phyloP scores from a whole-genome alignment of 2,888 invertebrate species.

The Cataglyphis altisquamis region DNA sequence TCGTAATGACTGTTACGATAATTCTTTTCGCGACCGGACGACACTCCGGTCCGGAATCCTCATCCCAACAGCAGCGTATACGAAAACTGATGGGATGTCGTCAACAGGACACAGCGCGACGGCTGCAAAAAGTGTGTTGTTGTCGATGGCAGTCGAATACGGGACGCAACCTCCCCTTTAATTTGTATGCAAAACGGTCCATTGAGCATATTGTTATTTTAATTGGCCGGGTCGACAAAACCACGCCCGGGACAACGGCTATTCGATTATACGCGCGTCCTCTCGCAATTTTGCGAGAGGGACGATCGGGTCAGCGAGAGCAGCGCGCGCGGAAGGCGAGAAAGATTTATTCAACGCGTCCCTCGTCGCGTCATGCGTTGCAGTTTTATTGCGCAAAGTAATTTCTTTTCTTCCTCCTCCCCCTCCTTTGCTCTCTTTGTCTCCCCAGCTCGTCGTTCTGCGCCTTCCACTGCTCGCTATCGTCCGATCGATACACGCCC shows the following conservation, averaged over 20 bases:
- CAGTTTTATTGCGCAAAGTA: constrained; percentile 42
- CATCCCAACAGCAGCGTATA: not conserved
- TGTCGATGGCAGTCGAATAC: constrained; percentile 60
- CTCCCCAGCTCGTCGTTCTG: not conserved
- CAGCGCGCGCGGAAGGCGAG: not conserved
- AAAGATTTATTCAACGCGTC: constrained; percentile 66
- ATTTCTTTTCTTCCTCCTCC: not conserved
- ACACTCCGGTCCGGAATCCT: not conserved
- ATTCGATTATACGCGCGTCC: constrained; percentile 73
- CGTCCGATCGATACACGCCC: constrained; percentile 39
- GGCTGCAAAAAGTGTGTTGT: constrained; percentile 63
- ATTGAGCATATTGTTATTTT: constrained; percentile 79
- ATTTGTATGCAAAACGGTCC: constrained; percentile 77
- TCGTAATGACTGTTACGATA: not conserved
- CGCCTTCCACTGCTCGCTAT: constrained; percentile 5
- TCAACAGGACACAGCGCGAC: constrained; percentile 8
- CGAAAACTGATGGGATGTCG: constrained; percentile 21
- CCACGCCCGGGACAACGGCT: constrained; percentile 55
- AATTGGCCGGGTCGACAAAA: constrained; percentile 69
- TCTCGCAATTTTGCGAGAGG: constrained; percentile 59
- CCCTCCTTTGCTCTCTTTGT: not conserved
- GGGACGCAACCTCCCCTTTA: constrained; percentile 60
- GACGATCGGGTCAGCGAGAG: constrained; percentile 30
- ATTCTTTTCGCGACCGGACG: constrained; percentile 16
- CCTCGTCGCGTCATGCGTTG: constrained; percentile 27